A percentile compares a stretch with the other conserved stretches of the same genome.
Evolutionary conservation across 2,888 invertebrate species (phyloP).

Genomic region (Prostheceraeus crozeri): DNA sequence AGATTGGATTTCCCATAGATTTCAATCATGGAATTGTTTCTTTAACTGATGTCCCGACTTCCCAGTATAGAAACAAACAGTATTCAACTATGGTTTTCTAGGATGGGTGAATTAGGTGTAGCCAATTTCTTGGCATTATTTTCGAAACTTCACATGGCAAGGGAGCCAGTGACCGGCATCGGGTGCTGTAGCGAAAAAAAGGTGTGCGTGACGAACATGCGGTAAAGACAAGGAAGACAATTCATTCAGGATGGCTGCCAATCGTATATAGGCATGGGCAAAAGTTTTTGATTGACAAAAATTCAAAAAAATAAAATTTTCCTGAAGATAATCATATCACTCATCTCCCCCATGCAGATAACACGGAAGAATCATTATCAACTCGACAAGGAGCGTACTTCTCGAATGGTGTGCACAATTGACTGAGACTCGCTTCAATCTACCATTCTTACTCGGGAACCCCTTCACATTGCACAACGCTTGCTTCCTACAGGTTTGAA

Average conservation of each 20-base stretch:
- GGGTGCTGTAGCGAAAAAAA: constrained; percentile 8
- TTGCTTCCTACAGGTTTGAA: no score
- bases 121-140: constrained; percentile 10
- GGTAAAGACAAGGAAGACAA: constrained; percentile 6
- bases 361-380: no score
- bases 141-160: constrained; percentile 28
- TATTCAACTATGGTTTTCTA: no score
- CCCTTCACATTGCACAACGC: no score
- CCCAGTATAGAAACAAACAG: constrained; percentile 31
- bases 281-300: not conserved
- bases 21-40: no score
- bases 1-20: not conserved
- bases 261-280: constrained; percentile 6
- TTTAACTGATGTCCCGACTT: constrained; percentile 32
- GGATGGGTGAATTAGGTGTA: no score
- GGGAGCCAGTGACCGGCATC: not conserved
- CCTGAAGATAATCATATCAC: no score
- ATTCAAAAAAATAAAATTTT: not conserved
- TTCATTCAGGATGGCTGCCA: constrained; percentile 20
- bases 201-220: constrained; percentile 14
- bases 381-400: not conserved
- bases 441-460: no score
- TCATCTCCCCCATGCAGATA: no score
- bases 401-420: no score
- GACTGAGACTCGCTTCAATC: no score